These are phyloP conservation scores for Protodeltote pygarga DNA, from an alignment of 2,888 invertebrate species.

Conservation along the genomic window DNA sequence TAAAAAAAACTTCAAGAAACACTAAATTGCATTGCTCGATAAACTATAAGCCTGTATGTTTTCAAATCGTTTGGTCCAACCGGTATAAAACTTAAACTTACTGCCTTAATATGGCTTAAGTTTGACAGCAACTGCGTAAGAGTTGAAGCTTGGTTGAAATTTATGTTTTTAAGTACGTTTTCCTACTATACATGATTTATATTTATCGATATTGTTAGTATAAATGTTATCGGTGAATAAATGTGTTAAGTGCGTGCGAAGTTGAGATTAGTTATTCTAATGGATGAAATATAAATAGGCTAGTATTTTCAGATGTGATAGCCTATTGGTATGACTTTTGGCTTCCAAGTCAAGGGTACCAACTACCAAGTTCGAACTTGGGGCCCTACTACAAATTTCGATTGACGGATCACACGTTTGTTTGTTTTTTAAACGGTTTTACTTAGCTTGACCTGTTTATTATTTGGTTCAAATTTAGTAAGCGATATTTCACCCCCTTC, in stretches of 20 bases:
- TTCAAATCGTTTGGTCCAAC: constrained; percentile 26
- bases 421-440: too few species aligned
- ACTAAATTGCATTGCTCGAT: not conserved
- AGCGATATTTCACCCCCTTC: too few species aligned
- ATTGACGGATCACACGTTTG: too few species aligned
- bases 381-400: too few species aligned
- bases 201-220: not conserved
- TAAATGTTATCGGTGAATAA: not conserved
- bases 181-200: constrained; percentile 23
- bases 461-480: too few species aligned
- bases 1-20: not conserved
- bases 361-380: too few species aligned
- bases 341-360: not conserved
- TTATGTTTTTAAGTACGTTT: constrained; percentile 41
- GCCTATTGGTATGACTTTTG: too few species aligned
- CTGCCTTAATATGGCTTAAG: constrained; percentile 53
- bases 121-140: constrained; percentile 49
- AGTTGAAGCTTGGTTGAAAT: constrained; percentile 35
- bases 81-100: constrained; percentile 54
- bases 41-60: constrained; percentile 16
- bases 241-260: too few species aligned
- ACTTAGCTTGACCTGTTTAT: too few species aligned
- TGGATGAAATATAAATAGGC: too few species aligned
- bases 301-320: too few species aligned
- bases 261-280: too few species aligned